phyloP scores from a whole-genome alignment of 2,113 vertebrate genomes.

The Pteronura brasiliensis region DNA sequence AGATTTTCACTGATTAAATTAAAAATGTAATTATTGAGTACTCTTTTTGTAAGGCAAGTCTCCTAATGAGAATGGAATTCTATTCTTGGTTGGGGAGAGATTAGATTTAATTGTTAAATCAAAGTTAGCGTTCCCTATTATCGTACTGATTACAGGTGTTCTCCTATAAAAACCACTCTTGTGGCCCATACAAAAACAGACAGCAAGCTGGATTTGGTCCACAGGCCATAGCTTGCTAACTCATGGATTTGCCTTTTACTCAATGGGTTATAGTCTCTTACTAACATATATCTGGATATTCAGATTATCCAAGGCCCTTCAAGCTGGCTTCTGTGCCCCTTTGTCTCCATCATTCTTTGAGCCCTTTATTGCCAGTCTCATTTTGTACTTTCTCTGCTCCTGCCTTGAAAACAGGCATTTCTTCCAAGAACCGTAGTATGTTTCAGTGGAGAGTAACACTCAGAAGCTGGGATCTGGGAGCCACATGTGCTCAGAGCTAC shows the following conservation, averaged over 20 bases:
- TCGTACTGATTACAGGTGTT: background rate
- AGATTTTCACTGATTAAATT: background rate
- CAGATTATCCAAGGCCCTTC: background rate
- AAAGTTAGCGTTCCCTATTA: background rate
- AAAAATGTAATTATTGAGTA: background rate
- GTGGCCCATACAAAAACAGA: background rate
- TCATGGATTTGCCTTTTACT: background rate
- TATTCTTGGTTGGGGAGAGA: background rate
- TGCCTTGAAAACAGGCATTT: background rate
- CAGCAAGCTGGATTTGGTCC: background rate
- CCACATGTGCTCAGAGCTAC: background rate
- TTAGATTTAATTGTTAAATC: background rate
- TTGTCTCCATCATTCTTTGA: background rate
- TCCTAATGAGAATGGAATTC: background rate
- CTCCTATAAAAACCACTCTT: background rate
- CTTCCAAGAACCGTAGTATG: background rate
- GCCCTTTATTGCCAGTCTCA: background rate
- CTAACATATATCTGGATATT: background rate
- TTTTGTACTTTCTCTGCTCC: background rate
- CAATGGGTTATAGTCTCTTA: background rate
- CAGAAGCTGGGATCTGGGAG: background rate
- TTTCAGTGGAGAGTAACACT: background rate
- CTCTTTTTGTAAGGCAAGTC: background rate
- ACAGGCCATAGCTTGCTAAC: background rate
- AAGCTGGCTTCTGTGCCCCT: background rate